Evolutionary conservation across 2,888 invertebrate genomes (phyloP).

Genomic region (Acleris laterana): DNA sequence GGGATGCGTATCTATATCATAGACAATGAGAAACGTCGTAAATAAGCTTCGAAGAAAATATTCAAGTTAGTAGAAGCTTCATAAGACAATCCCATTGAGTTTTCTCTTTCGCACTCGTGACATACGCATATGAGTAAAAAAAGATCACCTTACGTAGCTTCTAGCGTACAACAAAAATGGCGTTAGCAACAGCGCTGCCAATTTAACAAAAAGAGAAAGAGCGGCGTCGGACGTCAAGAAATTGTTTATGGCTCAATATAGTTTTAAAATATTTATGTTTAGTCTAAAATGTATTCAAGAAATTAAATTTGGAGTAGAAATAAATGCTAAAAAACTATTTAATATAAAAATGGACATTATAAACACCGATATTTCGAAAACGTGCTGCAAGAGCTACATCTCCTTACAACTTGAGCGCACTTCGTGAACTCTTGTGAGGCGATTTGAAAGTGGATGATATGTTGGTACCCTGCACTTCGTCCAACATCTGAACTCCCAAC

Average conservation of each 20-base stretch:
- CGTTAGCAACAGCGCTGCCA: conserved; percentile 82
- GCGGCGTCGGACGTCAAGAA: conserved; percentile 83
- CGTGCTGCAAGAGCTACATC: too few relatives aligned
- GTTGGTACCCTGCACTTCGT: too few relatives aligned
- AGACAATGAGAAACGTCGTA: conserved; percentile 85
- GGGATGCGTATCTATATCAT: conserved; percentile 83
- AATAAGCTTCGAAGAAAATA: conserved; percentile 84
- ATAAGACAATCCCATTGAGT: conserved; percentile 52
- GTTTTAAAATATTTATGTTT: conserved; percentile 54
- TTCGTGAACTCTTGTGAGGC: not conserved
- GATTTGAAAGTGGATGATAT: conserved; percentile 4
- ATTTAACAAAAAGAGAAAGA: conserved; percentile 66
- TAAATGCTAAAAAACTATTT: too few relatives aligned
- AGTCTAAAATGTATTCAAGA: conserved; percentile 13
- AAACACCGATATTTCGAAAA: too few relatives aligned
- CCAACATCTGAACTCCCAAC: too few relatives aligned
- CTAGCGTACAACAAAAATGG: conserved; percentile 82
- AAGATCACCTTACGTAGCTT: conserved; percentile 80
- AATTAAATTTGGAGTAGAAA: not conserved
- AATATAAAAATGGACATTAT: not conserved
- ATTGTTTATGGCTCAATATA: conserved; percentile 63
- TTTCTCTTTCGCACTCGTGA: conserved; percentile 72
- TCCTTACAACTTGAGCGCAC: too few relatives aligned
- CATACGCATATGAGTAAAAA: conserved; percentile 67
- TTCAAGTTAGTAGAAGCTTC: conserved; percentile 76